These are phyloP conservation scores for Cynodonichthys magdalenae DNA, from an alignment of 2,797 vertebrate species.

Conservation along the genomic window DNA sequence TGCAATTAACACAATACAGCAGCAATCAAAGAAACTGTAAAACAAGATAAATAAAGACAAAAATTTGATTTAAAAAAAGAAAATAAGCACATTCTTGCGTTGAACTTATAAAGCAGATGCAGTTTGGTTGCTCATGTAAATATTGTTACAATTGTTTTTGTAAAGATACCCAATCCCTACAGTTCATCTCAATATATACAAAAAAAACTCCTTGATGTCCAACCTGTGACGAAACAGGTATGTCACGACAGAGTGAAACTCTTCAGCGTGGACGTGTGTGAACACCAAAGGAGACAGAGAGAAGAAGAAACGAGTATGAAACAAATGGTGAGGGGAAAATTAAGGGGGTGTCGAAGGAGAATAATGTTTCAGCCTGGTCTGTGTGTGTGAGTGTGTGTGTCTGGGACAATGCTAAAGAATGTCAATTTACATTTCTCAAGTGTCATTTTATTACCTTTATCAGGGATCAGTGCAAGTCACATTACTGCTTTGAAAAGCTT, in stretches of 20 bases:
- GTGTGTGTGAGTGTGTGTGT: conserved; percentile 76
- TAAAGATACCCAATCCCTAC: background rate
- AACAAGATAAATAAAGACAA: no score
- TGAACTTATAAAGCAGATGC: no score
- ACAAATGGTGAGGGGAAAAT: conserved; percentile 28
- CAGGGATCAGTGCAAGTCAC: conserved; percentile 42
- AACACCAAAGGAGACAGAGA: conserved; percentile 32
- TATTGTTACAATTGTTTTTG: conserved; percentile 4
- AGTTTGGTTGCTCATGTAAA: no score
- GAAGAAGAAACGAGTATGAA: conserved; percentile 12
- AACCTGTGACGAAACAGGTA: conserved; percentile 37
- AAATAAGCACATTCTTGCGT: no score
- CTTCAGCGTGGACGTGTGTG: conserved; percentile 46
- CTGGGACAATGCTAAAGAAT: conserved; percentile 86
- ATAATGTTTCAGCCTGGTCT: conserved; percentile 83
- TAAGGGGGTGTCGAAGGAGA: conserved; percentile 58
- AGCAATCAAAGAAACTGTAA: no score
- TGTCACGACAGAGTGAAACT: conserved; percentile 54
- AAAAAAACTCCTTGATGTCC: conserved; percentile 19
- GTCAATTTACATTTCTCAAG: conserved; percentile 94
- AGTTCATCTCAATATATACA: conserved; percentile 20
- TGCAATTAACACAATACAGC: no score
- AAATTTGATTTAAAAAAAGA: no score
- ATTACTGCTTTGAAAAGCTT: conserved; percentile 30
- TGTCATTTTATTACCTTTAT: conserved; percentile 97